Evolutionary conservation across 2,888 invertebrate genomes (phyloP).

Genomic region (Spisula solida): DNA sequence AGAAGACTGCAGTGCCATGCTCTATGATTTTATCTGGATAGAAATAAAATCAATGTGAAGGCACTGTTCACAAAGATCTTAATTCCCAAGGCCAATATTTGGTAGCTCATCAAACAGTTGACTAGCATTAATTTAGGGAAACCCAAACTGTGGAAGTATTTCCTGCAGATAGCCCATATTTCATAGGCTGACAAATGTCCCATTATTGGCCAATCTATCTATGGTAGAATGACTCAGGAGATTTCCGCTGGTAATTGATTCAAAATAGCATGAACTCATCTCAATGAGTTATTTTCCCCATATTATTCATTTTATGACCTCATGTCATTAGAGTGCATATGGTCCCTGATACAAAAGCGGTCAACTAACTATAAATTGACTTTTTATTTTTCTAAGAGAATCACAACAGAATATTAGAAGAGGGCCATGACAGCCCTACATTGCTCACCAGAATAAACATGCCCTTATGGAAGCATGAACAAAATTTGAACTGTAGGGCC

Average conservation of each 20-base stretch:
- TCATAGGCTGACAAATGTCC: slow-evolving; percentile 36
- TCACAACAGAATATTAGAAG: neutral
- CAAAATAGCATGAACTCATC: neutral
- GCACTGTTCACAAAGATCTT: neutral
- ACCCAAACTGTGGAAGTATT: slow-evolving; percentile 23
- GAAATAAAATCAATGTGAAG: too few species aligned
- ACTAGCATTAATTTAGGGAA: neutral
- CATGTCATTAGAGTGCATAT: slow-evolving; percentile 6
- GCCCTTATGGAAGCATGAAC: too few species aligned
- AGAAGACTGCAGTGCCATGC: too few species aligned
- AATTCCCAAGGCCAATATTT: neutral
- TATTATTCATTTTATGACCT: slow-evolving; percentile 20
- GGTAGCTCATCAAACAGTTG: slow-evolving; percentile 18
- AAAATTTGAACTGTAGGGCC: too few species aligned
- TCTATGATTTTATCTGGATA: too few species aligned
- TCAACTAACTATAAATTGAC: slow-evolving; percentile 2
- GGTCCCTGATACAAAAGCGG: neutral
- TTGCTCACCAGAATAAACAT: too few species aligned
- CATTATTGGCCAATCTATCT: slow-evolving; percentile 38
- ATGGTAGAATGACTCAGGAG: slow-evolving; percentile 27
- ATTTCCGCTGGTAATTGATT: neutral
- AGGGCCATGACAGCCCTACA: too few species aligned
- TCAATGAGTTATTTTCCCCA: neutral
- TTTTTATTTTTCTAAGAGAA: neutral
- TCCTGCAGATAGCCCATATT: slow-evolving; percentile 40